A percentile compares a stretch with the other conserved stretches of the same genome.
phyloP scores from a whole-genome alignment of 1,140 invertebrate species.

The Sweltsa coloradensis region DNA sequence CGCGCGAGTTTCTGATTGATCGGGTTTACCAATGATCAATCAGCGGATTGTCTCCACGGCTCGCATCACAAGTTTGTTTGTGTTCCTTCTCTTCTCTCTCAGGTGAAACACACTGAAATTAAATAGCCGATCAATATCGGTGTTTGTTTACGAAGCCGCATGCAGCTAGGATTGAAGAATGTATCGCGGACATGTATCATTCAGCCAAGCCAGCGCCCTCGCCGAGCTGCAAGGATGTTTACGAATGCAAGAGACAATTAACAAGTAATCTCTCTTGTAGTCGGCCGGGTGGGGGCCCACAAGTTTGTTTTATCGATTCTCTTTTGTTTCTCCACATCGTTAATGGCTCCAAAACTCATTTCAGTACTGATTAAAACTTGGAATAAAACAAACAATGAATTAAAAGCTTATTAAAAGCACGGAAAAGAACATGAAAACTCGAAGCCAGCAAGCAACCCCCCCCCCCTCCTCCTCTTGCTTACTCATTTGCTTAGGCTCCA shows the following conservation, averaged over 20 bases:
- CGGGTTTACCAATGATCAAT: slow-evolving; percentile 11
- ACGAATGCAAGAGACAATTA: slow-evolving; percentile 17
- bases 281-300: slow-evolving; percentile 6
- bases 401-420: slow-evolving; percentile 17
- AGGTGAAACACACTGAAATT: too few species aligned
- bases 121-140: too few species aligned
- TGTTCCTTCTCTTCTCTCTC: slow-evolving; percentile 3
- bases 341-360: slow-evolving; percentile 17
- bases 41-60: slow-evolving; percentile 8
- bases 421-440: slow-evolving; percentile 16
- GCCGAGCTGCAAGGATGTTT: slow-evolving; percentile 7
- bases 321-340: slow-evolving; percentile 17
- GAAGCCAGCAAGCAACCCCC: slow-evolving; percentile 4
- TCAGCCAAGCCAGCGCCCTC: too few species aligned
- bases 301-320: slow-evolving; percentile 17
- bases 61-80: background rate
- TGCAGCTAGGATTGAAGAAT: too few species aligned
- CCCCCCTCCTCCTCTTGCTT: background rate
- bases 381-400: slow-evolving; percentile 17
- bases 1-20: slow-evolving; percentile 11
- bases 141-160: too few species aligned
- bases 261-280: slow-evolving; percentile 16
- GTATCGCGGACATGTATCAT: too few species aligned
- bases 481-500: background rate
- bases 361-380: slow-evolving; percentile 17